These are phyloP conservation scores for Meliscaeva auricollis DNA, from an alignment of 2,888 invertebrate species.

Conservation along the genomic window DNA sequence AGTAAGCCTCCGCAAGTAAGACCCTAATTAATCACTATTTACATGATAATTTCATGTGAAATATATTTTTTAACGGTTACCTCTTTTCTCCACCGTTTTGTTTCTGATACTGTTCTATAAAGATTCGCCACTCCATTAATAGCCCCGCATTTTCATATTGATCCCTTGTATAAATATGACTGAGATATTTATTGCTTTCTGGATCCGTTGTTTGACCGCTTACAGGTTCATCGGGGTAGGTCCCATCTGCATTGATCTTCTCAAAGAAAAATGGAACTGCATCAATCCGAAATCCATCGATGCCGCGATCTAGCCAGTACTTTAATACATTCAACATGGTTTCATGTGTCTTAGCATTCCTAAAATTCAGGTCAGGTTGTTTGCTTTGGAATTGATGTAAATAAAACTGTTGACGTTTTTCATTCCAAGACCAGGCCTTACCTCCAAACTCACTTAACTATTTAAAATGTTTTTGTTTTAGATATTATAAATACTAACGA, in stretches of 20 bases:
- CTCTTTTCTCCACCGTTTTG: conserved; percentile 81
- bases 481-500: no score
- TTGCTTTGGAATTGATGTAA: conserved; percentile 87
- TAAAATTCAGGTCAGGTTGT: conserved; percentile 93
- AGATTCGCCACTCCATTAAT: conserved; percentile 85
- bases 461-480: background rate
- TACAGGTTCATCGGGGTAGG: conserved; percentile 84
- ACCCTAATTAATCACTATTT: conserved; percentile 78
- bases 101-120: conserved; percentile 84
- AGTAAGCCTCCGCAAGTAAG: conserved; percentile 87
- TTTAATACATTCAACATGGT: conserved; percentile 87
- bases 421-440: conserved; percentile 89
- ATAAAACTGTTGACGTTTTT: conserved; percentile 87
- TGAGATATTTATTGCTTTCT: conserved; percentile 85
- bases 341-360: conserved; percentile 87
- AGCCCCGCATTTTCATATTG: conserved; percentile 86
- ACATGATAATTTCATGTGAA: background rate
- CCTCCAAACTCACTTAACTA: conserved; percentile 86
- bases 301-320: conserved; percentile 91
- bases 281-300: conserved; percentile 91
- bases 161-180: conserved; percentile 88
- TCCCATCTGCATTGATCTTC: conserved; percentile 79
- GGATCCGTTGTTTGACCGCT: conserved; percentile 84
- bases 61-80: conserved; percentile 49
- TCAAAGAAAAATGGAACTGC: conserved; percentile 87